Evolutionary conservation across 2,888 invertebrate genomes (phyloP), one percentile per base, ranked within the genome.

Genomic region (Myathropa florea): DNA sequence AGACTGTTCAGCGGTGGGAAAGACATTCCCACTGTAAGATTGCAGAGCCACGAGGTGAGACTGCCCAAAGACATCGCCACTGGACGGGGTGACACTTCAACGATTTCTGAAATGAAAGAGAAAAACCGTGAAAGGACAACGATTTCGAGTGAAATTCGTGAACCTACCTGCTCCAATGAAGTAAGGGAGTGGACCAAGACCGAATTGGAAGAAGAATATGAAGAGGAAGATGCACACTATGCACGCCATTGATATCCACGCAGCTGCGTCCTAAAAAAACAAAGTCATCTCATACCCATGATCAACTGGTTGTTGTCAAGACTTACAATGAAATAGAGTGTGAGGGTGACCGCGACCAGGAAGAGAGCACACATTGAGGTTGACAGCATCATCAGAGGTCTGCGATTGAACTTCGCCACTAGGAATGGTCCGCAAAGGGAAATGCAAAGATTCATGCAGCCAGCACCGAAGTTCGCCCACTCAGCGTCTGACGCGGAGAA

Each of bases 31-130:
- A 98, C 95, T 0, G 96, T 89, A 91, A 98, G 96, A 93, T 98
- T 98, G 24, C 96, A 96, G 4, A 94, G 94, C 98, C 98, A 98
- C 92, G 97, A 97, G 85, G 95, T 95, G 89, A 97, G 94, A 78
- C 97, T 97, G 46, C 97, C 97, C 91, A 97, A 93, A 39, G 97
- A 95, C 97, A 97, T 97, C 68, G 96, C 97, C 23, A 95, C 95
- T 0, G 96, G 95, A 28, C 97, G 94, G 0, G 97, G 96, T 0
- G 95, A 95, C 82, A 96, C 96, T 90, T 97, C 96, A 90, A 97
- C 96, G 71, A 97, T 91, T 92, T 97, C 97, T 93, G 93, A 4
- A 89, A 89, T 64, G 33, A 84, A 72, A 83, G 91, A 93, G 91
- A 93, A n/a, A 53, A 28, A 14, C 10, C 10, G 14, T 10, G 21